Evolutionary conservation across 2,113 vertebrate species (phyloP).

Genomic region (Pleuronectes platessa): DNA sequence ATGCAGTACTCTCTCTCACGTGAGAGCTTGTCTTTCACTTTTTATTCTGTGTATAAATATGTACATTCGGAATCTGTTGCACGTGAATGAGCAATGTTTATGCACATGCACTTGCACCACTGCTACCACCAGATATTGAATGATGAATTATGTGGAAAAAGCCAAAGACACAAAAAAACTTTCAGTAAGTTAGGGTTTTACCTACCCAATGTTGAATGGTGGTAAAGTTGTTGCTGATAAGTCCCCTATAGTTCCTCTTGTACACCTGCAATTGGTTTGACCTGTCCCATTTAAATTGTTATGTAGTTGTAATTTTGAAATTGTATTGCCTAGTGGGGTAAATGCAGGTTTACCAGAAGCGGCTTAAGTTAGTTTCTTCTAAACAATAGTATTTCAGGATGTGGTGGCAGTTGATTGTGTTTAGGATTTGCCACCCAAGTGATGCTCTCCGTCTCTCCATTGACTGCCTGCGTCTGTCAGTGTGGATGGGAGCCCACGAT

Average conservation of each 20-base stretch:
- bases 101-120: too few species aligned
- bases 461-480: constrained; percentile 49
- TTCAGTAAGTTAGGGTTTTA: too few species aligned
- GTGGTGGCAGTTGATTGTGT: constrained; percentile 23
- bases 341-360: background rate
- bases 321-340: background rate
- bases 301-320: background rate
- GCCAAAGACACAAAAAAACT: too few species aligned
- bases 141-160: too few species aligned
- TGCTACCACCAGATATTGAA: too few species aligned
- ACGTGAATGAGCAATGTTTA: too few species aligned
- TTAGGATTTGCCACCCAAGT: constrained; percentile 48
- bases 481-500: constrained; percentile 43
- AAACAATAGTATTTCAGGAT: constrained; percentile 6
- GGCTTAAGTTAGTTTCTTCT: background rate
- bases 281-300: background rate
- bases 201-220: too few species aligned
- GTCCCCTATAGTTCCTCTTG: background rate
- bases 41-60: too few species aligned
- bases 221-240: background rate
- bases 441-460: constrained; percentile 23
- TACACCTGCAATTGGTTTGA: too few species aligned
- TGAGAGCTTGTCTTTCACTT: too few species aligned
- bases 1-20: too few species aligned
- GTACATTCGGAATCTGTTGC: too few species aligned